Percentiles rank a stretch among this genome's conserved stretches.
These are phyloP conservation scores for Bruchidius siliquastri DNA, from an alignment of 2,888 invertebrate species.

Conservation along the genomic window DNA sequence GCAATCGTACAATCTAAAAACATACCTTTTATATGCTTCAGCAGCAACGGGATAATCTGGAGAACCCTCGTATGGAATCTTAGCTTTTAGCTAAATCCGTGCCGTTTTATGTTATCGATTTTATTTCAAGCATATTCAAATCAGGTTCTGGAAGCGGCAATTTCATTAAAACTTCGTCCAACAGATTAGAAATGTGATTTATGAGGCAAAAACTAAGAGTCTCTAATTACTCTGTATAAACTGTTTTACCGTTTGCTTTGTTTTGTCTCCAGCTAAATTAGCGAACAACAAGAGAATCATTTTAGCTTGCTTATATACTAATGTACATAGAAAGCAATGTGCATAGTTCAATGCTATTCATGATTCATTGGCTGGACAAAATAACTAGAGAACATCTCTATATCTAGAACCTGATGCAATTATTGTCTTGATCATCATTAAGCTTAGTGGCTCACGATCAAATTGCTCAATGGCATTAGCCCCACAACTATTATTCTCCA, in stretches of 20 bases:
- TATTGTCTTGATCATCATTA: too few species aligned
- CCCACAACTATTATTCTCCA: too few species aligned
- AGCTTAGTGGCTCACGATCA: too few species aligned
- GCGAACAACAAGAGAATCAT: neutral
- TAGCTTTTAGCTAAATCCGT: neutral
- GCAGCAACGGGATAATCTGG: neutral
- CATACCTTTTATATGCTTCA: too few species aligned
- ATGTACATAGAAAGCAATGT: neutral
- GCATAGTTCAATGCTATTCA: too few species aligned
- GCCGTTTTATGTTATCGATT: neutral
- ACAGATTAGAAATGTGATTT: neutral
- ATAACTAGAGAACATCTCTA: too few species aligned
- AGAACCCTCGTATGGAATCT: neutral
- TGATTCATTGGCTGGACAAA: too few species aligned
- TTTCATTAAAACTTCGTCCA: neutral
- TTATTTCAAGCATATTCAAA: neutral
- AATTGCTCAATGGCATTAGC: too few species aligned
- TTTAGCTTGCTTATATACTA: neutral
- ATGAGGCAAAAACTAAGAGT: neutral
- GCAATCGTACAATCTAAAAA: too few species aligned
- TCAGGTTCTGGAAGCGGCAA: neutral
- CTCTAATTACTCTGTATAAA: neutral
- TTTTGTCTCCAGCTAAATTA: neutral
- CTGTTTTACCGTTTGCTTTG: neutral
- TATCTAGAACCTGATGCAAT: too few species aligned